These are phyloP conservation scores for Osmerus eperlanus DNA, from an alignment of 2,113 vertebrate genomes.

Conservation along the genomic window DNA sequence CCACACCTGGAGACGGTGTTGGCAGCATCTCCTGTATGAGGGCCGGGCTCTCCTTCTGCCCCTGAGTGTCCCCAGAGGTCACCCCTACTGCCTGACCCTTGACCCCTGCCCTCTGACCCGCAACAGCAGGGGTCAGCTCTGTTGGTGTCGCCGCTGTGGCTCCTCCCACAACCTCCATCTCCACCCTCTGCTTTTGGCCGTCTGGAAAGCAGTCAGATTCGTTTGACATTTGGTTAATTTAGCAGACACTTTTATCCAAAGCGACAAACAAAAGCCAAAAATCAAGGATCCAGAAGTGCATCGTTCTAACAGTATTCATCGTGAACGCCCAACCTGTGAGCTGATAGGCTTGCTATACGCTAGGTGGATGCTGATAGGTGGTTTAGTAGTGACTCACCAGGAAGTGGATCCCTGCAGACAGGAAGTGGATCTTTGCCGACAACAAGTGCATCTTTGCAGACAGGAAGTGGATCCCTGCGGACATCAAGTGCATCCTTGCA, in stretches of 20 bases:
- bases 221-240: not conserved
- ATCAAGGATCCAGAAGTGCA: no score
- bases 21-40: not conserved
- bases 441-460: no score
- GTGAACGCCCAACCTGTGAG: no score
- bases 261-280: no score
- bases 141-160: slow-evolving; percentile 12
- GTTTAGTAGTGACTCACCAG: slow-evolving; percentile 25
- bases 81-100: slow-evolving; percentile 15
- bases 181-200: not conserved
- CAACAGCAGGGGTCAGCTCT: slow-evolving; percentile 8
- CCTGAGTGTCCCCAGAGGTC: slow-evolving; percentile 22
- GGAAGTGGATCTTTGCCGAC: slow-evolving; percentile 18
- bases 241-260: not conserved
- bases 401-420: not conserved
- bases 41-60: slow-evolving; percentile 20
- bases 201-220: not conserved
- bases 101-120: slow-evolving; percentile 42
- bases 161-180: slow-evolving; percentile 21
- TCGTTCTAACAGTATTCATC: no score
- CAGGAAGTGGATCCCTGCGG: not conserved
- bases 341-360: not conserved
- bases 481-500: slow-evolving; percentile 2
- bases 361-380: not conserved
- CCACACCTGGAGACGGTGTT: slow-evolving; percentile 29